These are phyloP conservation scores for Parnassius glacialis DNA, from an alignment of 2,888 invertebrate species.

Conservation along the genomic window DNA sequence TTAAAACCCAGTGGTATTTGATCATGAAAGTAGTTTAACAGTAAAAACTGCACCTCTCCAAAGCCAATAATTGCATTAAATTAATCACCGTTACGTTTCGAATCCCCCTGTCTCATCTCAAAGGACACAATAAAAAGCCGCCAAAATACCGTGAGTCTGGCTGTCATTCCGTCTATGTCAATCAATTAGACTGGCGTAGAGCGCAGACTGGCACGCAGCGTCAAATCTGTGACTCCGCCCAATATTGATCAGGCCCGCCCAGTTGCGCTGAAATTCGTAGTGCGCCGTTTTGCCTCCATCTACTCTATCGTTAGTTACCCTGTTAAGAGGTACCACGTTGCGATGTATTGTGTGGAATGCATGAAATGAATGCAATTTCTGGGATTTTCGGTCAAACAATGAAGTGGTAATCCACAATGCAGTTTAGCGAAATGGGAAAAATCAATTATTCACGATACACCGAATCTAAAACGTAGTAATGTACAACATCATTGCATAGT, in stretches of 20 bases:
- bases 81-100: slow-evolving; percentile 46
- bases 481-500: slow-evolving; percentile 5
- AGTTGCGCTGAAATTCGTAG: slow-evolving; percentile 57
- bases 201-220: slow-evolving; percentile 68
- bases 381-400: slow-evolving; percentile 13
- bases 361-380: slow-evolving; percentile 17
- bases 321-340: slow-evolving; percentile 31
- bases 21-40: background rate
- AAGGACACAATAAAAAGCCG: slow-evolving; percentile 64
- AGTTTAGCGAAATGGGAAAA: background rate
- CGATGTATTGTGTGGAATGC: slow-evolving; percentile 15
- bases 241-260: slow-evolving; percentile 68
- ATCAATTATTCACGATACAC: background rate
- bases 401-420: slow-evolving; percentile 4
- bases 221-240: slow-evolving; percentile 61
- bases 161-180: slow-evolving; percentile 73
- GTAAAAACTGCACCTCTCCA: slow-evolving; percentile 8
- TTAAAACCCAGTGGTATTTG: background rate
- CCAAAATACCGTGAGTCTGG: slow-evolving; percentile 58
- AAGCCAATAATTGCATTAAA: slow-evolving; percentile 37
- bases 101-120: slow-evolving; percentile 39
- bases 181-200: slow-evolving; percentile 65
- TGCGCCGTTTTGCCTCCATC: slow-evolving; percentile 41
- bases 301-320: slow-evolving; percentile 37
- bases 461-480: background rate